Base-by-base conservation (phyloP, 2,797 vertebrate genomes). In the Melanotaenia pygmaea region DNA sequence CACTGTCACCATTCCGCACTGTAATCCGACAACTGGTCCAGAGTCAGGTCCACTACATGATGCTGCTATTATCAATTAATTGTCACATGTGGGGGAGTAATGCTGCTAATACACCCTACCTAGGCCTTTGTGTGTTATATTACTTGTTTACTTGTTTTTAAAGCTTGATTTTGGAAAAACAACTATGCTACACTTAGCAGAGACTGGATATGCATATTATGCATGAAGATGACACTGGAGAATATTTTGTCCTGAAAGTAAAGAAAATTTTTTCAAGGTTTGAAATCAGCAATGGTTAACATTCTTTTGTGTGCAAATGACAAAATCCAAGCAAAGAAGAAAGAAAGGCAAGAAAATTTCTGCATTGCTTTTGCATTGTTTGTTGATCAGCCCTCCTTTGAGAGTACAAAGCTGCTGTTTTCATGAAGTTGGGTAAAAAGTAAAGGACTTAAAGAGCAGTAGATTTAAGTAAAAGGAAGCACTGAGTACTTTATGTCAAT, bases 61-160 rank as follows among this genome's bases (percentile, higher is more conserved):
- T 1, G 72, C 67, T 90, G 86, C 86, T 77, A 67, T 77, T 73
- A 68, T 72, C 32, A 74, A 38, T 5, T 70, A 51, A 80, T 74
- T 83, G 63, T 76, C 50, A 73, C n/a, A 64, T 37, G 22, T 24
- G 5, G 57, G n/a, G 43, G 3, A 43, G 64, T 53, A 54, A 59
- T 50, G 58, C 68, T 65, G 38, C 47, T 63, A 6, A 67, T 53
- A 68, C 34, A 70, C 28, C 28, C 61, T 73, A 38, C 45, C 28
- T 14, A 59, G 13, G 43, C 32, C 47, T 65, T 61, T 53, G 10
- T 74, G 54, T 37, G 26, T 2, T 62, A 28, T 4, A 69, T 40
- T 69, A 38, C 24, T 58, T 37, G 4, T 58, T 66, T 51, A 37
- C 28, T 20, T 60, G 37, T 61, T 73, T 76, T 38, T 12, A 51